Evolutionary conservation across 2,888 invertebrate genomes (phyloP), one percentile per base, ranked within the genome.

Genomic region (Itoplectis maculator): DNA sequence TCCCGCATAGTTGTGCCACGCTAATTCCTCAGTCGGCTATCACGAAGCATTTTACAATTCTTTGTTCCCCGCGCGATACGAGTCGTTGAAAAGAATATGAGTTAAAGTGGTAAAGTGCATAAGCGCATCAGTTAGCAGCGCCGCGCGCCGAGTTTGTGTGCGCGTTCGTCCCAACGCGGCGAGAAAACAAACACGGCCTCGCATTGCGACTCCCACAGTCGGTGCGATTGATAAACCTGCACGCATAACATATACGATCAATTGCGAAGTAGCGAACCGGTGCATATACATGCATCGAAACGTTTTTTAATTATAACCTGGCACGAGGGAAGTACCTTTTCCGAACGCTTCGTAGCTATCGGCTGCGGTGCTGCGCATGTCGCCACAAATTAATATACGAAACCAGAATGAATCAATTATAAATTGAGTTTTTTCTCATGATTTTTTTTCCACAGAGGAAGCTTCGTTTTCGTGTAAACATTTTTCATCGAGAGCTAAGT

Each of bases 31-130:
- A 42, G 56, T 42, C 49, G 78, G 78, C 49, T 81, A 75, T 81
- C 78, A 37, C 72, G 63, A 78, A 80, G 72, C 40, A 40, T 80
- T 78, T 75, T 72, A 68, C 63, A 80, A 82, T 78, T 84, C 78
- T 82, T 81, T 81, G 65, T 83, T 79, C 68, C 8, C 63, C 29
- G 42, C 13, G 29, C 54, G 70, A 29, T n/a, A 59, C 45, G 76
- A 47, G 35, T 68, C 79, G 78, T 42, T 76, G n/a, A 75, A 76
- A 68, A 79, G 66, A 65, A 54, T 66, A 51, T 13, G 45, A 47
- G 56, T 5, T 63, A 65, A 66, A 76, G 66, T 81, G 68, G 51
- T 73, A 68, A 47, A 61, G 73, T 47, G 73, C 45, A 77, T 72
- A 77, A 69, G 63, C 54, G 66, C 59, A 59, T 79, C 47, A 73